A percentile compares a stretch with the other conserved stretches of the same genome.
Evolutionary conservation across 2,797 vertebrate species (phyloP).

Genomic region (Chelon labrosus): DNA sequence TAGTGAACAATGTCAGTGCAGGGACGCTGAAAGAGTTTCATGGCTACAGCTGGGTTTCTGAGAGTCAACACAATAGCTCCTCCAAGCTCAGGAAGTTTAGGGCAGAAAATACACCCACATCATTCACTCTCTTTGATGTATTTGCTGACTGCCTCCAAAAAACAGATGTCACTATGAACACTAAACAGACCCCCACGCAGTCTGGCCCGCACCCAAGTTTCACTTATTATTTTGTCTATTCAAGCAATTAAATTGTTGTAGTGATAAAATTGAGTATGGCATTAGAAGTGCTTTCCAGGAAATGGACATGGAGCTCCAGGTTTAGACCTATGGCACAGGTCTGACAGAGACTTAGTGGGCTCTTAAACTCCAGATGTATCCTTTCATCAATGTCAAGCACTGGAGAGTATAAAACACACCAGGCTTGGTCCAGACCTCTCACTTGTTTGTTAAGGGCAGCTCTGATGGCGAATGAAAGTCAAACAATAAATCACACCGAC

Average conservation of each 20-base stretch:
- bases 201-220: conserved; percentile 60
- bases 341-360: conserved; percentile 49
- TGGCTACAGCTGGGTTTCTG: conserved; percentile 38
- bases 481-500: conserved; percentile 5
- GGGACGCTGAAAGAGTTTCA: conserved; percentile 33
- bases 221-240: conserved; percentile 74
- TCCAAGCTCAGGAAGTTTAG: conserved; percentile 66
- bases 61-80: conserved; percentile 63
- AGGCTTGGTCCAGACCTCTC: conserved; percentile 42
- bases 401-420: conserved; percentile 50
- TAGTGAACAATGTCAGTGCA: conserved; percentile 14
- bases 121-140: conserved; percentile 73
- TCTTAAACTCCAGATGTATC: conserved; percentile 78
- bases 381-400: conserved; percentile 68
- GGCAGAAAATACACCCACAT: conserved; percentile 73
- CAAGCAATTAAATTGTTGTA: conserved; percentile 64
- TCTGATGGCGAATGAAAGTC: conserved; percentile 28
- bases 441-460: conserved; percentile 39
- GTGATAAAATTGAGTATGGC: conserved; percentile 65
- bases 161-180: conserved; percentile 75
- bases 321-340: conserved; percentile 40
- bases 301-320: conserved; percentile 50
- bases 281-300: conserved; percentile 73
- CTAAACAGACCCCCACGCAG: conserved; percentile 68
- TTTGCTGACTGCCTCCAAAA: conserved; percentile 53